phyloP scores from a whole-genome alignment of 2,888 invertebrate genomes.

The Philereme transversata region DNA sequence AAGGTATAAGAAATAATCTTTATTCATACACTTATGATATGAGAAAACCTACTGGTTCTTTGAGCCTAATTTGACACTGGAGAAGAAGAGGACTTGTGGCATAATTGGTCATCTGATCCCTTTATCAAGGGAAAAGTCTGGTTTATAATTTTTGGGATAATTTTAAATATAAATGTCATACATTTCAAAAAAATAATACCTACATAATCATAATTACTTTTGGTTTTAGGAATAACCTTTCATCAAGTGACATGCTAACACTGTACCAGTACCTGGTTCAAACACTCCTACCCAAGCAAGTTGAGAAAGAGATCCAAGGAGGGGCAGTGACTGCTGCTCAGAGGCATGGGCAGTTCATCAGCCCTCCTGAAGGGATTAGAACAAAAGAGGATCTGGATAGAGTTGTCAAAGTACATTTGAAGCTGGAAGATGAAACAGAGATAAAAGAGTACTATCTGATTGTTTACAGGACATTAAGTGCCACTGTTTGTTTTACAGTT shows the following conservation, averaged over 20 bases:
- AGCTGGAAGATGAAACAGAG: conserved; percentile 79
- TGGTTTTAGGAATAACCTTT: conserved; percentile 91
- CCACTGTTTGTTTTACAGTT: conserved; percentile 93
- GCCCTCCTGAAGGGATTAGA: conserved; percentile 72
- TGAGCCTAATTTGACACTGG: too few relatives aligned
- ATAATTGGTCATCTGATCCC: too few relatives aligned
- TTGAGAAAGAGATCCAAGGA: conserved; percentile 88
- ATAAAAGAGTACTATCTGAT: conserved; percentile 89
- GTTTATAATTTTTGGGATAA: too few relatives aligned
- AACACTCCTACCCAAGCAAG: conserved; percentile 90
- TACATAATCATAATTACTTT: too few relatives aligned
- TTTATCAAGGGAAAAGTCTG: too few relatives aligned
- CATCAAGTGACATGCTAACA: conserved; percentile 93
- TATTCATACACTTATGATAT: too few relatives aligned
- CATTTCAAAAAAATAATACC: too few relatives aligned
- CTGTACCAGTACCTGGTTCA: conserved; percentile 94
- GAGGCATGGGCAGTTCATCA: conserved; percentile 75
- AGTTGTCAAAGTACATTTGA: conserved; percentile 88
- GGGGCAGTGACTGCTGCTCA: conserved; percentile 84
- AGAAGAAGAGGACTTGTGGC: too few relatives aligned
- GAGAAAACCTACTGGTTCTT: too few relatives aligned
- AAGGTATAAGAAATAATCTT: too few relatives aligned
- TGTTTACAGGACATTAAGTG: conserved; percentile 93
- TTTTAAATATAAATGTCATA: too few relatives aligned
- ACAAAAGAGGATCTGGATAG: conserved; percentile 81